Conservation (phyloP, 2,888 invertebrate species). For the Diarsia dahlii region DNA sequence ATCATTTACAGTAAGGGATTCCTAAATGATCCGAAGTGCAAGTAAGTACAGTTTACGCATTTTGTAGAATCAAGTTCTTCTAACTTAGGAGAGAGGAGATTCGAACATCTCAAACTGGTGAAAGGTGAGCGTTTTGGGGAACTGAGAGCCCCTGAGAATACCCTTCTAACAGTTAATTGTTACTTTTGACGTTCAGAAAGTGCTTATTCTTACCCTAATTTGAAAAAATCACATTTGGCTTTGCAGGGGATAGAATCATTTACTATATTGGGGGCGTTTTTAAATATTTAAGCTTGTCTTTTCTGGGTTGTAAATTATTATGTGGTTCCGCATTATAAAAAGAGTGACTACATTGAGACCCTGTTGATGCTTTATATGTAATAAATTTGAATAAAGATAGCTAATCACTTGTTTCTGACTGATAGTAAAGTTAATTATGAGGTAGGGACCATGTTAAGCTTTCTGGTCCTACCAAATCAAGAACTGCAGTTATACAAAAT, state of each 20-base stretch:
- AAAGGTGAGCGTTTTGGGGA: neutral
- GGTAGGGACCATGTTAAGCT: neutral
- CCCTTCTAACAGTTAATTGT: neutral
- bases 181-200: neutral
- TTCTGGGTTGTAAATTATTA: neutral
- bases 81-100: neutral
- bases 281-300: neutral
- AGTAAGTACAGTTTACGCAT: slow-evolving; percentile 83
- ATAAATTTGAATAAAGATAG: neutral
- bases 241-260: neutral
- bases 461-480: neutral
- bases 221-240: neutral
- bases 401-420: too few species aligned
- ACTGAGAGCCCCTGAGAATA: neutral
- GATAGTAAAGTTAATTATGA: too few species aligned
- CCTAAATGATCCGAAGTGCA: slow-evolving; percentile 92
- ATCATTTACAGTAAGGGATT: slow-evolving; percentile 94
- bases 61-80: neutral
- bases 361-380: neutral
- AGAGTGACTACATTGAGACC: neutral
- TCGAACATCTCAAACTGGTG: neutral
- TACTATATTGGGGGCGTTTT: too few species aligned
- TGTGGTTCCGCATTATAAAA: neutral
- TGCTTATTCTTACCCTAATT: neutral
- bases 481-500: neutral